Percentiles rank a stretch among this genome's conserved stretches.
Evolutionary conservation across 2,888 invertebrate species (phyloP).

Genomic region (Hoplodrina blanda): DNA sequence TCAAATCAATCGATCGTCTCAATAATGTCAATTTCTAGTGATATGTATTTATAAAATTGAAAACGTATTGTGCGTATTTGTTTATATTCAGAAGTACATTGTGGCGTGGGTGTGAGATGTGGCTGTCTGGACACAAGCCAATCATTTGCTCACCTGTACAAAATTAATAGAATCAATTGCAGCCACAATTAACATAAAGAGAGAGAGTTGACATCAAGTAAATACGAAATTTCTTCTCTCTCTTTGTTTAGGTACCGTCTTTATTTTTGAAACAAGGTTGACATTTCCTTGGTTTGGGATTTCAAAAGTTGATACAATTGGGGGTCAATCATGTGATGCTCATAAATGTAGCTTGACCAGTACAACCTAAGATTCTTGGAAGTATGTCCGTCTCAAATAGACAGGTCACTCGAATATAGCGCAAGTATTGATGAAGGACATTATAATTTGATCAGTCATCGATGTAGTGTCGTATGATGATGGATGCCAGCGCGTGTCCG

Average conservation of each 20-base stretch:
- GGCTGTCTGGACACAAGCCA: constrained; percentile 83
- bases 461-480: constrained; percentile 45
- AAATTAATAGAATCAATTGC: constrained; percentile 76
- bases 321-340: constrained; percentile 10
- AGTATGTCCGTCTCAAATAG: constrained; percentile 7
- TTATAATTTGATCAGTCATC: constrained; percentile 66
- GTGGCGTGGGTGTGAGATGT: constrained; percentile 78
- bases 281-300: background rate
- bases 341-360: constrained; percentile 14
- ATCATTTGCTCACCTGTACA: constrained; percentile 85
- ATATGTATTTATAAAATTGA: constrained; percentile 42
- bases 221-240: constrained; percentile 22
- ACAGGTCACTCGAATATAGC: constrained; percentile 6
- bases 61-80: constrained; percentile 74
- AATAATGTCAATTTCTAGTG: constrained; percentile 32
- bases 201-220: constrained; percentile 52
- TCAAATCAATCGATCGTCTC: constrained; percentile 5
- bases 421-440: constrained; percentile 47
- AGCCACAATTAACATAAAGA: constrained; percentile 68
- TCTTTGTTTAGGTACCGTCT: background rate
- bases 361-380: constrained; percentile 3
- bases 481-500: constrained; percentile 69
- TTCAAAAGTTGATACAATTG: constrained; percentile 2
- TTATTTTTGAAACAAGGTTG: constrained; percentile 6
- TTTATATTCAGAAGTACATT: constrained; percentile 75